Evolutionary conservation across 2,888 invertebrate species (phyloP), one percentile per base, ranked within the genome.

Genomic region (Diaprepes abbreviatus): DNA sequence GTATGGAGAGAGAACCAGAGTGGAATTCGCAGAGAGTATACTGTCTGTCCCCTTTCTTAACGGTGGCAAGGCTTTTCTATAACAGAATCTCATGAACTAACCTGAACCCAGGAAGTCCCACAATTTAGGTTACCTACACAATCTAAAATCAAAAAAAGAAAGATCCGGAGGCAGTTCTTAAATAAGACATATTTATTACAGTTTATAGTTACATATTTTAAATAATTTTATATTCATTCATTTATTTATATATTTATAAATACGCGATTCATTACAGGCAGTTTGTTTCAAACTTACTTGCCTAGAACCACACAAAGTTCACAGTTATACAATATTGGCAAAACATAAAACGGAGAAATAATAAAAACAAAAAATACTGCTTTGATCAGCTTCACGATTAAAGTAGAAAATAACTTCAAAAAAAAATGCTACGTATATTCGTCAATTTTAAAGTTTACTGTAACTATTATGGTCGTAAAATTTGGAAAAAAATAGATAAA

Each of bases 221-320:
- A 76, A 82, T 82, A 81, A 81, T 81, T 82, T 81, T 78, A 79
- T 80, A 79, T 80, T 81, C 77, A 77, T 78, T 78, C 77, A 80
- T 81, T 81, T 82, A 82, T 82, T 82, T 83, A 81, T 83, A 81
- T 82, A 82, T 82, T 82, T 82, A 82, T 82, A 82, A 79, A 82
- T 81, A 80, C 79, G 80, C 81, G 82, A 82, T 82, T 83, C 82
- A 82, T 79, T 78, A 80, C 80, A 82, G 79, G 81, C 81, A 80
- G 81, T 80, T 79, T 79, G 55, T 64, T 69, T 63, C 62, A 57
- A 58, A 65, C 57, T 38, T 60, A 50, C 78, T 74, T 72, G 76
- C 74, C 77, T 66, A 66, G 72, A 74, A 73, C 69, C 74, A 55
- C 62, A 55, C 63, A 66, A 79, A 77, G 75, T 80, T 81, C 80